Base-by-base conservation (phyloP, 2,888 invertebrate genomes). In the Pediacus dermestoides region DNA sequence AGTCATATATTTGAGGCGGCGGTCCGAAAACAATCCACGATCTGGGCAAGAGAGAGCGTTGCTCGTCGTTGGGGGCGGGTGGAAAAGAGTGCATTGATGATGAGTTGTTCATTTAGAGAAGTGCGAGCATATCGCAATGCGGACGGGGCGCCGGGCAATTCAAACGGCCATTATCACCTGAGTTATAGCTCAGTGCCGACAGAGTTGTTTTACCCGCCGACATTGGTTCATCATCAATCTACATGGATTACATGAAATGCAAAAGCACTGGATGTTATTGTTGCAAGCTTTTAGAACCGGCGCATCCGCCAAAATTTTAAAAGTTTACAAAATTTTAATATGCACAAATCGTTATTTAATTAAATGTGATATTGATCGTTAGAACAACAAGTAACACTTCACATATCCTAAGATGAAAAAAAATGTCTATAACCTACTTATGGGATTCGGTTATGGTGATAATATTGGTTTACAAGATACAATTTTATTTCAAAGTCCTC, bases 91-190 rank as follows among this genome's bases (percentile, higher is more conserved):
- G 36, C 28, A 49, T 53, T 37, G 39, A 64, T 64, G 63, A 63
- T 63, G 64, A 66, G 64, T 63, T 64, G 65, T 64, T 65, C 65
- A 65, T 66, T 66, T 66, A 59, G 63, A 62, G 61, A 61, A 63
- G 64, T 65, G 64, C 63, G 63, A 62, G 63, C 62, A 62, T 66
- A 67, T 66, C 65, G 65, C 65, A 63, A 64, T 66, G 63, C 64
- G 64, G 59, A 55, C 56, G 58, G 55, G 60, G 59, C 58, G 60
- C 56, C 55, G 64, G 63, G 64, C 64, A 66, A 67, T 65, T 64
- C 23, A 59, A 63, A 63, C 58, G 65, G 61, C 65, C 65, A 68
- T 70, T 69, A 68, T 63, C 69, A 68, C 68, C 67, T 68, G 69
- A 70, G 58, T 68, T 70, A 70, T 63, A 63, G 55, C 53, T 50